phyloP scores from a whole-genome alignment of 2,888 invertebrate genomes.

The Venusia cambrica region DNA sequence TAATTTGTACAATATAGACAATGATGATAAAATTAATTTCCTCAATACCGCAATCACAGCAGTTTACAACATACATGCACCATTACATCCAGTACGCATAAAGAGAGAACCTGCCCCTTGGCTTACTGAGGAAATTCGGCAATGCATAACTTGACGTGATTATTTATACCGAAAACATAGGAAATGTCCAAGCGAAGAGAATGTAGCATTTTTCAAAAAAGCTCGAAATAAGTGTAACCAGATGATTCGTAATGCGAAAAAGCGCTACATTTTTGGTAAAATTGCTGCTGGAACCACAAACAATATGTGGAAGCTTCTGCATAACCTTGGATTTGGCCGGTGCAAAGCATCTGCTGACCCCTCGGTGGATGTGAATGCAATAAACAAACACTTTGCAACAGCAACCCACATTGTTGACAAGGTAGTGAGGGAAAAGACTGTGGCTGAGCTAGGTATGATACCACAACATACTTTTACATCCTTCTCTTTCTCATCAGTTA shows the following conservation, averaged over 20 bases:
- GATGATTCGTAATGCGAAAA: constrained; percentile 1
- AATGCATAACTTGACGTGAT: constrained; percentile 1
- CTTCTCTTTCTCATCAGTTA: not conserved
- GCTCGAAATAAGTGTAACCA: constrained; percentile 6
- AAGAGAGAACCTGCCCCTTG: constrained; percentile 3
- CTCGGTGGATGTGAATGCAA: not conserved
- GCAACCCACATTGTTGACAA: not conserved
- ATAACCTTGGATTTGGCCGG: constrained; percentile 1
- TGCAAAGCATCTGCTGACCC: not conserved
- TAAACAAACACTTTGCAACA: not conserved
- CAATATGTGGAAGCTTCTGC: constrained; percentile 1
- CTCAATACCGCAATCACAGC: not conserved
- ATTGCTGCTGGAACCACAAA: not conserved
- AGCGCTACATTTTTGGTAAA: not conserved
- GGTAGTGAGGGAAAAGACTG: not conserved
- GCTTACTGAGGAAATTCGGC: constrained; percentile 1
- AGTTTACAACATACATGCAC: constrained; percentile 3
- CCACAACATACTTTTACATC: not conserved
- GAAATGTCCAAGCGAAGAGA: not conserved
- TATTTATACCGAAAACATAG: not conserved
- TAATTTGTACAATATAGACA: not conserved
- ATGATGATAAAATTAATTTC: not conserved
- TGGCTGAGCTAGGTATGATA: not conserved
- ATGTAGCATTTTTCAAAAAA: not conserved
- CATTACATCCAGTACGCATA: constrained; percentile 1